Conservation (phyloP, 2,888 invertebrate genomes). For the Alloscopus bannaensis region DNA sequence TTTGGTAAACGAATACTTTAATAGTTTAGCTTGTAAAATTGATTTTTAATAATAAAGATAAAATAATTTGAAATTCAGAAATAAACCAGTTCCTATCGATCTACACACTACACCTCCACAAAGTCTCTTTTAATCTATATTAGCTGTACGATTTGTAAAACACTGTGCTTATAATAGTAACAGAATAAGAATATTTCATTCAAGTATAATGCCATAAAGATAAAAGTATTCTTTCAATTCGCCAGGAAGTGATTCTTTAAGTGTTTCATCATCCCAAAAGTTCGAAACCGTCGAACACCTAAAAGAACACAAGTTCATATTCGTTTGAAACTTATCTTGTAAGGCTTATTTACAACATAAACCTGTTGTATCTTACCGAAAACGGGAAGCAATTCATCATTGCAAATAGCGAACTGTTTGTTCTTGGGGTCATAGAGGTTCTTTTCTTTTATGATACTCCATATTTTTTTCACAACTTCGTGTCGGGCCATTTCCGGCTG, state of each 20-base stretch:
- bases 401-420: slow-evolving; percentile 78
- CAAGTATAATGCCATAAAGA: slow-evolving; percentile 10
- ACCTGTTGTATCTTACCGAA: slow-evolving; percentile 76
- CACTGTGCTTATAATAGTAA: background rate
- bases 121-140: too few species aligned
- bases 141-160: too few species aligned
- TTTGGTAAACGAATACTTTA: slow-evolving; percentile 21
- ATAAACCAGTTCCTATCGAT: background rate
- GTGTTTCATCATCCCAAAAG: slow-evolving; percentile 98
- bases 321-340: background rate
- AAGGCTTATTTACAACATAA: background rate
- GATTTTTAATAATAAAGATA: slow-evolving; percentile 34
- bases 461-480: slow-evolving; percentile 92
- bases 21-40: slow-evolving; percentile 30
- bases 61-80: background rate
- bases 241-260: slow-evolving; percentile 89
- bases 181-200: background rate
- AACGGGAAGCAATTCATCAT: slow-evolving; percentile 90
- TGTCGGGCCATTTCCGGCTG: slow-evolving; percentile 89
- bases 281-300: slow-evolving; percentile 91
- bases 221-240: slow-evolving; percentile 14
- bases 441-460: slow-evolving; percentile 92
- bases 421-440: slow-evolving; percentile 95
- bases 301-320: slow-evolving; percentile 64
- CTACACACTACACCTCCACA: too few species aligned